Base-by-base conservation (phyloP, 2,113 vertebrate species). In the Melanerpes formicivorus region DNA sequence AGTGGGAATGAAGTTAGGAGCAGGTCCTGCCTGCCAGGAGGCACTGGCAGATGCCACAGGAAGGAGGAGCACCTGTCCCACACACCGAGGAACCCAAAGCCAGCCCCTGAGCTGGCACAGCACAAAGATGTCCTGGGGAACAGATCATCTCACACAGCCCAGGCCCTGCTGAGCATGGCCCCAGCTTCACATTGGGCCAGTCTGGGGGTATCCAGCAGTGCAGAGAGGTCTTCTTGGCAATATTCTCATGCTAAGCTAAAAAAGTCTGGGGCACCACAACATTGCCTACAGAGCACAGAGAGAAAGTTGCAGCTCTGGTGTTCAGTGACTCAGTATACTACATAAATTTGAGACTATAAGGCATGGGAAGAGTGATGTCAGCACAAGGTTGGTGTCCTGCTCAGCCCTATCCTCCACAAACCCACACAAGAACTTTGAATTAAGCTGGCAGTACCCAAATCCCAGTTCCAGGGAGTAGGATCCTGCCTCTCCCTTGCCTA, bases 311-410 rank as follows among this genome's bases (percentile, higher is more conserved):
- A 26, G 75, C 46, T 44, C 56, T 55, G 50, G 4, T 48, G 34
- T 10, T 70, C 32, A 15, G 3, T 58, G 58, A 37, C 22, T 69
- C 42, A 48, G n/a, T 13, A 1, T 14, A 17, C 50, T 3, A 44
- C 15, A 44, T 44, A 44, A 15, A 44, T 44, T 52, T 23, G 50
- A 52, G 50, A 11, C 4, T 52, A 52, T 52, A 23, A 25, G 50
- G 2, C 1, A 22, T 1, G 15, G 46, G 56, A 70, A 23, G 9
- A 34, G 25, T 1, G 22, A 42, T 11, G 1, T 27, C 48, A 59
- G 19, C 22, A 42, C 52, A 55, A 52, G 52, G 67, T 8, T 8
- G 6, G 40, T 25, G 14, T 34, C 42, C 32, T 54, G 18, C 55
- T 29, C 1, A 2, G 27, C 26, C 14, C 10, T 44, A 15, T 44